Base-by-base conservation (phyloP, 2,113 vertebrate genomes). In the Amphiprion ocellaris region DNA sequence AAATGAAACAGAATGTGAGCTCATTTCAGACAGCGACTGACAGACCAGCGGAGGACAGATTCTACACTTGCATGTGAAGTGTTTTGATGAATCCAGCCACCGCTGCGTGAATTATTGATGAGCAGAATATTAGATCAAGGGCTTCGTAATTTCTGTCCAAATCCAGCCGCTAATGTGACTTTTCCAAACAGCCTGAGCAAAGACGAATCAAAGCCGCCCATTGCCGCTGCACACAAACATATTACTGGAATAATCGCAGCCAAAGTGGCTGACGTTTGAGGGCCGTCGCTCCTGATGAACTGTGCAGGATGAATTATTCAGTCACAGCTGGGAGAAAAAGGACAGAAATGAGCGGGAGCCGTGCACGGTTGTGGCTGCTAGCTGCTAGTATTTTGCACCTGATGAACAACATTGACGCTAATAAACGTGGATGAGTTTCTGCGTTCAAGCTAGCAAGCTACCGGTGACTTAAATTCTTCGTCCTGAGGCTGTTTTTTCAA, bases 51-150 rank as follows among this genome's bases (percentile, higher is more conserved):
- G 17, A 9, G 37, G 52, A 6, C 17, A 30, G 39, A 23, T 33
- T 33, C 2, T 19, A 19, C 28, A 7, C 14, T 30, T 52, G 72
- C 12, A n/a, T 28, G 21, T 44, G 15, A 54, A 44, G 24, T 26
- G 23, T 74, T 53, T 52, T 55, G 23, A 73, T 60, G n/a, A 71
- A 80, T 30, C 2, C 8, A 10, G 61, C 39, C 50, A 62, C 23
- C 50, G 17, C 4, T 2, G 1, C 4, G 28, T 82, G 55, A 82
- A 84, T 82, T 61, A 82, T 79, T 82, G 46, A 85, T 77, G 1
- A 65, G 56, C 67, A 30, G 67, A 65, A 52, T 60, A 67, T 50
- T 49, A 61, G 12, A 72, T 47, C 2, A 19, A 44, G n/a, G 58
- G 53, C 58, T 66, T 49, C 28, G 9, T 59, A 33, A 77, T 53